These are phyloP conservation scores for Rhysida immarginata DNA, from an alignment of 1,140 invertebrate species.

Conservation along the genomic window DNA sequence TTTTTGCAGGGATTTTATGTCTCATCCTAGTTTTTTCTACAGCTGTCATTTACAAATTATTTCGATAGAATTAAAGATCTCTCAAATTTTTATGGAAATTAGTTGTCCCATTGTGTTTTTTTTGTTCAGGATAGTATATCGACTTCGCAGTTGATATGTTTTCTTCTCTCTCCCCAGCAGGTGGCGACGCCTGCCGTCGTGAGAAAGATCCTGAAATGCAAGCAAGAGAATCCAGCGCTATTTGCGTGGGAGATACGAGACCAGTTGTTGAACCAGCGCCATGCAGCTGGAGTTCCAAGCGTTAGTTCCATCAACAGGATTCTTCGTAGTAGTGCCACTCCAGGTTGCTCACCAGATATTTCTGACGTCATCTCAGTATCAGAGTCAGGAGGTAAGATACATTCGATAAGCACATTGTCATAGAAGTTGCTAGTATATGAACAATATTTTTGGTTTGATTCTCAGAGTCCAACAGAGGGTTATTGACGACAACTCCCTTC, in stretches of 20 bases:
- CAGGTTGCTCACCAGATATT: not conserved
- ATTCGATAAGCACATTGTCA: not conserved
- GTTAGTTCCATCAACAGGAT: constrained; percentile 92
- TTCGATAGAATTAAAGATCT: too few relatives aligned
- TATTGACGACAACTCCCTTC: not conserved
- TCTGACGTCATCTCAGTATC: not conserved
- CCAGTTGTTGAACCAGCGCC: constrained; percentile 60
- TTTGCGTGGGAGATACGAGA: constrained; percentile 89
- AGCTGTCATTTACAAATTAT: too few relatives aligned
- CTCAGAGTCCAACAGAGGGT: not conserved
- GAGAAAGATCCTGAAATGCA: constrained; percentile 75
- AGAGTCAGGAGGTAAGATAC: not conserved
- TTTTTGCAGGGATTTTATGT: too few relatives aligned
- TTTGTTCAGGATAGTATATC: too few relatives aligned
- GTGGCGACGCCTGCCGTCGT: constrained; percentile 82
- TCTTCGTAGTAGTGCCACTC: constrained; percentile 46
- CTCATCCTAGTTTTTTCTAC: too few relatives aligned
- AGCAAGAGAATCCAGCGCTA: constrained; percentile 81
- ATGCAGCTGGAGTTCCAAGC: constrained; percentile 61
- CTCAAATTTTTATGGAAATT: too few relatives aligned
- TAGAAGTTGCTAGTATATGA: not conserved
- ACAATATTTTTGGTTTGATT: not conserved
- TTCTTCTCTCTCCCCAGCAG: too few relatives aligned
- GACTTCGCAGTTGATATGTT: too few relatives aligned
- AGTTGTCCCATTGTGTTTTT: too few relatives aligned